A percentile compares a stretch with the other conserved stretches of the same genome.
phyloP scores from a whole-genome alignment of 2,797 vertebrate genomes.

The Sebastes wilsoni region DNA sequence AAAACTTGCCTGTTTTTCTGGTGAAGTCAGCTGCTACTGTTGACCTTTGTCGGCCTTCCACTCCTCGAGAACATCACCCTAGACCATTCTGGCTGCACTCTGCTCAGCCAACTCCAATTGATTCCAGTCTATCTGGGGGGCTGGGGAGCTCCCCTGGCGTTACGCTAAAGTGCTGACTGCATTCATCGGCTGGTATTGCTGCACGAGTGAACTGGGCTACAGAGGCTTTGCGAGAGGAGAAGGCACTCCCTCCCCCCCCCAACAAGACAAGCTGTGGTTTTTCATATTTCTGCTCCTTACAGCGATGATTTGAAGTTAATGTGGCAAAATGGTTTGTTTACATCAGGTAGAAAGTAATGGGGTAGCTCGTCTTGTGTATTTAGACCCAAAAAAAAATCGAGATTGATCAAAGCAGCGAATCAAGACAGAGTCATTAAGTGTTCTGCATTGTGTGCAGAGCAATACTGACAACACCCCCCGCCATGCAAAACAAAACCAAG shows the following conservation, averaged over 20 bases:
- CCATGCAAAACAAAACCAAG: conserved; percentile 51
- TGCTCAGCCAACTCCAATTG: conserved; percentile 41
- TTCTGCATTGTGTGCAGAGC: conserved; percentile 22
- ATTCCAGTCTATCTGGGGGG: conserved; percentile 55
- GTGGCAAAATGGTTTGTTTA: conserved; percentile 35
- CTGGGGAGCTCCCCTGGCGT: conserved; percentile 46
- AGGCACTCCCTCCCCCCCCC: not conserved
- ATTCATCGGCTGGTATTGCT: conserved; percentile 57
- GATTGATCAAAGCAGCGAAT: conserved; percentile 38
- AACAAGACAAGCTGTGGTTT: conserved; percentile 5
- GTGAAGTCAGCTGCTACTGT: conserved; percentile 46
- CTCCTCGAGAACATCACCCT: conserved; percentile 39
- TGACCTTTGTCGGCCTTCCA: conserved; percentile 50
- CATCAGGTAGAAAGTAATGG: conserved; percentile 21
- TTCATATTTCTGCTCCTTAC: conserved; percentile 23
- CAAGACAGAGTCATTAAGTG: conserved; percentile 39
- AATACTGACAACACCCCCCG: conserved; percentile 34
- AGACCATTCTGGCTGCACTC: conserved; percentile 36
- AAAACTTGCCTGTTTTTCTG: not conserved
- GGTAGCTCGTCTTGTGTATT: not conserved
- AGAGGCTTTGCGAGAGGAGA: conserved; percentile 11
- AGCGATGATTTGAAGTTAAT: conserved; percentile 24
- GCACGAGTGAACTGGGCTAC: conserved; percentile 31
- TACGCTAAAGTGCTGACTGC: conserved; percentile 69
- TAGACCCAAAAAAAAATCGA: conserved; percentile 5